Evolutionary conservation across 2,888 invertebrate species (phyloP).

Genomic region (Elmis aenea): DNA sequence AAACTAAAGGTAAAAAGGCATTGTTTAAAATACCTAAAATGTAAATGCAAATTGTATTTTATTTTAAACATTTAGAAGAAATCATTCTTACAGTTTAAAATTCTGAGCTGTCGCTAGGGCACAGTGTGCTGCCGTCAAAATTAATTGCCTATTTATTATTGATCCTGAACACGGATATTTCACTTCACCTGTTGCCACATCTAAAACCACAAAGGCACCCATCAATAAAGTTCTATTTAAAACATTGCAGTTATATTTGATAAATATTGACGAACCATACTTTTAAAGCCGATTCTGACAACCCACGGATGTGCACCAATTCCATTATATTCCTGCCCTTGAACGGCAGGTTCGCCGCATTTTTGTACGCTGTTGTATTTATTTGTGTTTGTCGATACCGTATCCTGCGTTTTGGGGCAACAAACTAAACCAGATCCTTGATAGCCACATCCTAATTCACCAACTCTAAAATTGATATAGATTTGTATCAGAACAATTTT

Average conservation of each 20-base stretch:
- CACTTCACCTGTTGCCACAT: constrained; percentile 60
- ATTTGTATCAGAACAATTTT: neutral
- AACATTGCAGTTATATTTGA: too few species aligned
- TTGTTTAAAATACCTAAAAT: too few species aligned
- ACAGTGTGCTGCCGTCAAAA: constrained; percentile 75
- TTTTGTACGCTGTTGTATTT: constrained; percentile 38
- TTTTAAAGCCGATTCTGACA: constrained; percentile 69
- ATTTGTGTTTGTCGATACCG: constrained; percentile 11
- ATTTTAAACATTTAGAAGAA: too few species aligned
- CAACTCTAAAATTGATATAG: constrained; percentile 46
- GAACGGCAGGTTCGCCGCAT: constrained; percentile 63
- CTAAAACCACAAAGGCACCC: constrained; percentile 48
- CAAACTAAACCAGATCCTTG: constrained; percentile 54
- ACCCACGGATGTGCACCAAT: constrained; percentile 74
- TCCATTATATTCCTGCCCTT: constrained; percentile 60
- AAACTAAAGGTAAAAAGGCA: too few species aligned
- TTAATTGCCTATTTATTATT: constrained; percentile 56
- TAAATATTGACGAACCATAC: too few species aligned
- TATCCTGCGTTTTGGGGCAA: constrained; percentile 54
- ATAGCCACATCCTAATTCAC: constrained; percentile 56
- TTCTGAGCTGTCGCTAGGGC: constrained; percentile 71
- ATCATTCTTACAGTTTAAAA: constrained; percentile 65
- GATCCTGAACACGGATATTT: constrained; percentile 75
- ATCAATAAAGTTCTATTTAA: too few species aligned
- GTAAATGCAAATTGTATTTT: too few species aligned